These are phyloP conservation scores for Vicugna pacos DNA, from an alignment of 2,113 vertebrate genomes.

Conservation along the genomic window DNA sequence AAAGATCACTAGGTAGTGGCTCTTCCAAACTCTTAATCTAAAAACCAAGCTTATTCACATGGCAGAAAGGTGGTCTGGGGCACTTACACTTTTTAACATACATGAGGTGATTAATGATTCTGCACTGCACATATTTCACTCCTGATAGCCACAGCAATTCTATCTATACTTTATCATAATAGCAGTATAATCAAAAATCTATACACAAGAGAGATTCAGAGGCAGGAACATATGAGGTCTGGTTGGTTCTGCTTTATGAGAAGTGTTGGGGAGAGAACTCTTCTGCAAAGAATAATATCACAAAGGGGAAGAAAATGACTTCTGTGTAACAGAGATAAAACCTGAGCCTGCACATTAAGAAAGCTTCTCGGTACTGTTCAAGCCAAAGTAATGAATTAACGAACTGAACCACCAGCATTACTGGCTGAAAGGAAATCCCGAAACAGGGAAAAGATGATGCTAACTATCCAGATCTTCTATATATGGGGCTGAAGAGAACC, in stretches of 20 bases:
- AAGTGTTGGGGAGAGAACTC: neutral
- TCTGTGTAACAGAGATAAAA: neutral
- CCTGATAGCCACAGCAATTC: neutral
- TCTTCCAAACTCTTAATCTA: constrained; percentile 51
- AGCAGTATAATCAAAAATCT: neutral
- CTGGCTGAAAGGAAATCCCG: neutral
- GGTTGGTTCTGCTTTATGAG: neutral
- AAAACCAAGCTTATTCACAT: neutral
- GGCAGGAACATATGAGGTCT: neutral
- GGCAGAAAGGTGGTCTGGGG: neutral
- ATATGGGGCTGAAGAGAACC: neutral
- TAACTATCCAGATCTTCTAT: neutral
- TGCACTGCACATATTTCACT: neutral
- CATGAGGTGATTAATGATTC: neutral
- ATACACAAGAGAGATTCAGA: neutral
- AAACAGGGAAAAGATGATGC: neutral
- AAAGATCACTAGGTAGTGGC: neutral
- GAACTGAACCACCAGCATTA: neutral
- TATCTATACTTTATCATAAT: neutral
- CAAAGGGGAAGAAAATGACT: neutral
- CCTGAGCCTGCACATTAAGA: neutral
- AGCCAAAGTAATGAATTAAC: neutral
- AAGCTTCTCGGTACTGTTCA: neutral
- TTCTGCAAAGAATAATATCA: neutral
- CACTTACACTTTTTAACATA: neutral